These are phyloP conservation scores for Sylvilagus bachmani DNA, from an alignment of 2,113 vertebrate genomes.

Conservation along the genomic window DNA sequence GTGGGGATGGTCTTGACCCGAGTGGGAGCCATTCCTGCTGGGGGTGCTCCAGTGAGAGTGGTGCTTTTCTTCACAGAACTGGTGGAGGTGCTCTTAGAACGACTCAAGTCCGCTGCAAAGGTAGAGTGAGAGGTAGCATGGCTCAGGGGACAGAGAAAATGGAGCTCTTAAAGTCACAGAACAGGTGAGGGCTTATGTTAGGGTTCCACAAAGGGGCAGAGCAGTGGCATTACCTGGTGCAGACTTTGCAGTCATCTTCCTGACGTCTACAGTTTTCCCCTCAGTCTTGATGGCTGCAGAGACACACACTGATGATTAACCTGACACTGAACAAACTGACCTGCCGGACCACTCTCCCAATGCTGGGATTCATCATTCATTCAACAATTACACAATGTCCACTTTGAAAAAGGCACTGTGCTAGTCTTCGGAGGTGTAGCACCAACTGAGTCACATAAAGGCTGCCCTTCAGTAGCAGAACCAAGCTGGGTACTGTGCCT, in stretches of 20 bases:
- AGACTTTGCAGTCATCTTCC: slow-evolving; percentile 91
- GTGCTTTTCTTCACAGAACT: slow-evolving; percentile 80
- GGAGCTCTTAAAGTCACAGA: neutral
- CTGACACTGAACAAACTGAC: neutral
- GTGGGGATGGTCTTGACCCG: slow-evolving; percentile 86
- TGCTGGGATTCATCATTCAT: neutral
- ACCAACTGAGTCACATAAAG: neutral
- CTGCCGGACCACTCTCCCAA: neutral
- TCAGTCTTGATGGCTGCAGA: slow-evolving; percentile 93
- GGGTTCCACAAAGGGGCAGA: neutral
- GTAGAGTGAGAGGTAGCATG: neutral
- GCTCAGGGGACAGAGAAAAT: neutral
- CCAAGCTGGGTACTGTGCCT: neutral
- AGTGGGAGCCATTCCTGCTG: slow-evolving; percentile 2
- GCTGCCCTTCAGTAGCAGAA: neutral
- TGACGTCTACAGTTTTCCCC: slow-evolving; percentile 90
- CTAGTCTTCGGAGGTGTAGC: neutral
- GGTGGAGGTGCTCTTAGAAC: slow-evolving; percentile 88
- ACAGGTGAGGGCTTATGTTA: neutral
- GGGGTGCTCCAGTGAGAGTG: slow-evolving; percentile 80
- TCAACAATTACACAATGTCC: neutral
- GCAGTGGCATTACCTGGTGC: slow-evolving; percentile 89
- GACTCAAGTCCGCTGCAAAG: slow-evolving; percentile 81
- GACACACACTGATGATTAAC: neutral
- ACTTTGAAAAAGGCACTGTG: neutral